Evolutionary conservation across 2,888 invertebrate genomes (phyloP), one percentile per base, ranked within the genome.

Genomic region (Acrocyrtus sp.): DNA sequence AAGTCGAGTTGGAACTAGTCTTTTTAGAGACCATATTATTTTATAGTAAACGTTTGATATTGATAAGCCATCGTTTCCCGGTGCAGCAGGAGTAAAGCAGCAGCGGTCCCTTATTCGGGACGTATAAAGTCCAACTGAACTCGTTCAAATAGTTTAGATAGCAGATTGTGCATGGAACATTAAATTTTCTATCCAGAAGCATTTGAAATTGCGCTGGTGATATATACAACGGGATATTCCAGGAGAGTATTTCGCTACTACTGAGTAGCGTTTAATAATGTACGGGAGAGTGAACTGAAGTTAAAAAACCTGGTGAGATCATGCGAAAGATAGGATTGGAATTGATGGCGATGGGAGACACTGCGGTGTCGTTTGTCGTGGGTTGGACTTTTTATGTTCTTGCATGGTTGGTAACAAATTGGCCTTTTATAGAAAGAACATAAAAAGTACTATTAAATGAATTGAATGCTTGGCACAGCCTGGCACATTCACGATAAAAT

Each of bases 341-440:
- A 67, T 67, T 58, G 67, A 67, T 67, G 67, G 67, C 58, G 58
- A 67, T 67, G 67, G 67, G 67, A 67, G 58, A 67, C 67, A 67
- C 67, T 67, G 67, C 67, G 67, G 67, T 67, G 67, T 67, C 67
- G 67, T 67, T 67, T 67, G 67, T 67, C 67, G 67, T 53, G 58
- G 67, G 67, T 51, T 67, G 67, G 58, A 58, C 58, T 67, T 67
- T 66, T 56, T 67, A 67, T 67, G 67, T 45, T 58, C 58, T 58
- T 60, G 57, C 67, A 58, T 57, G 58, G 67, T 53, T 50, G 51
- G 50, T 67, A 67, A 67, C 67, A 67, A 67, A 67, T 67, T 67
- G 66, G 67, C 67, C 67, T 67, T 67, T 67, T 67, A 58, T 67
- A 67, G 58, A 67, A 67, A 58, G 67, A 51, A 67, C 58, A 50